Conservation (phyloP, 2,797 vertebrate species). For the Acrossocheilus wenchowensis region DNA sequence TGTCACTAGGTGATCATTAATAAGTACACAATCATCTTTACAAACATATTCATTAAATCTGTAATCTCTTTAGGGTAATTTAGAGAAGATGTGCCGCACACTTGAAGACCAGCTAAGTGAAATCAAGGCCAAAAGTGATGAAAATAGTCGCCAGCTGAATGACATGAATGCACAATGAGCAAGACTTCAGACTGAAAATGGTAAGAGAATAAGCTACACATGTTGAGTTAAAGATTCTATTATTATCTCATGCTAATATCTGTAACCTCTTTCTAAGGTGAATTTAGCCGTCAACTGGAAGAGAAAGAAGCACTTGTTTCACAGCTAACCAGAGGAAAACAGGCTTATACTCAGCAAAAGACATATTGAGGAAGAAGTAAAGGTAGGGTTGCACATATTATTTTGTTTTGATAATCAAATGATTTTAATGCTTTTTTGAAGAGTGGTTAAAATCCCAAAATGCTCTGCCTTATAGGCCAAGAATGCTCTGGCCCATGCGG, state of each 20-base stretch:
- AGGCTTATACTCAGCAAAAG: conserved; percentile 82
- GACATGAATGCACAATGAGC: conserved; percentile 67
- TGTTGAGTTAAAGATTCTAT: no score
- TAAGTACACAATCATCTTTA: not conserved
- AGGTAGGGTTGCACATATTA: not conserved
- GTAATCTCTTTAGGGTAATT: no score
- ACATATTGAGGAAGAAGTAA: conserved; percentile 71
- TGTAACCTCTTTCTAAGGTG: conserved; percentile 65
- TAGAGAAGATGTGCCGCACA: no score
- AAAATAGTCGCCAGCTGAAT: no score
- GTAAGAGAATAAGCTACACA: conserved; percentile 60
- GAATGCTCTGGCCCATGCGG: no score
- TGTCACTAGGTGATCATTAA: not conserved
- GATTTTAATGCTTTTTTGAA: no score
- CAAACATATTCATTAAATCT: conserved; percentile 7
- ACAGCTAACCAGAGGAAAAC: conserved; percentile 82
- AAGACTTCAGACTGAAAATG: conserved; percentile 80
- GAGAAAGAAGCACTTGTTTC: conserved; percentile 82
- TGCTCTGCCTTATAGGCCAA: no score
- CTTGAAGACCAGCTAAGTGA: no score
- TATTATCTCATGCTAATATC: not conserved
- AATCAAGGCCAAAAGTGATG: no score
- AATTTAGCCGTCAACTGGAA: conserved; percentile 78
- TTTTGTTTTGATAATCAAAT: no score
- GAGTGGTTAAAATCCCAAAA: no score